Evolutionary conservation across 2,797 vertebrate species (phyloP).

Genomic region (Apogon talboti): DNA sequence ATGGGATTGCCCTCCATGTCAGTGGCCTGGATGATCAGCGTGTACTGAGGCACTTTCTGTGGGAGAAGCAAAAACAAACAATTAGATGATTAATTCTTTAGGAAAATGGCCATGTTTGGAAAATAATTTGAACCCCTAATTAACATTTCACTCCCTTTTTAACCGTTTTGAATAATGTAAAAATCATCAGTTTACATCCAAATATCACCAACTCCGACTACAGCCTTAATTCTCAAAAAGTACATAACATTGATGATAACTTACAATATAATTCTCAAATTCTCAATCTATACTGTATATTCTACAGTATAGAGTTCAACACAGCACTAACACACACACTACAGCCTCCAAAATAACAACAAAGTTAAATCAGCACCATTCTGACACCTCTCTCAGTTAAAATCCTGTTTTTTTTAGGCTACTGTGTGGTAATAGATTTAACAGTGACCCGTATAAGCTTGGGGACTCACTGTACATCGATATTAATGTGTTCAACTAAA

Average conservation of each 20-base stretch:
- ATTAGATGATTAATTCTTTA: background rate
- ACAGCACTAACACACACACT: background rate
- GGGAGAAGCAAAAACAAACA: background rate
- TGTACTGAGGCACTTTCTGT: constrained; percentile 98
- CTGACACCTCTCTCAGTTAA: constrained; percentile 4
- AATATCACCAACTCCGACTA: too few relatives aligned
- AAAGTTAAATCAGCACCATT: constrained; percentile 14
- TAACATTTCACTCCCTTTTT: too few relatives aligned
- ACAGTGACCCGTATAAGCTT: constrained; percentile 12
- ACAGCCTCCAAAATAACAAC: constrained; percentile 9
- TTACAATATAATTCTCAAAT: too few relatives aligned
- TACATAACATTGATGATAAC: too few relatives aligned
- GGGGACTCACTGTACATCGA: constrained; percentile 10
- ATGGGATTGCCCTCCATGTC: constrained; percentile 98
- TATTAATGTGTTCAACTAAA: constrained; percentile 29
- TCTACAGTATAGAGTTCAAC: background rate
- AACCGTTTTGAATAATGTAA: too few relatives aligned
- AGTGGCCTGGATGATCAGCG: constrained; percentile 98
- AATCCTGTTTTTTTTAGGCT: constrained; percentile 1
- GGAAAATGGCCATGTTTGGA: background rate
- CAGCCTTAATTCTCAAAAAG: too few relatives aligned
- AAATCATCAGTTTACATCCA: too few relatives aligned
- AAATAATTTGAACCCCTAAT: background rate
- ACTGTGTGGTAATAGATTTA: constrained; percentile 2
- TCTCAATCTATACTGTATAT: too few relatives aligned